phyloP scores from a whole-genome alignment of 2,113 vertebrate species.

The Phoenicopterus ruber region DNA sequence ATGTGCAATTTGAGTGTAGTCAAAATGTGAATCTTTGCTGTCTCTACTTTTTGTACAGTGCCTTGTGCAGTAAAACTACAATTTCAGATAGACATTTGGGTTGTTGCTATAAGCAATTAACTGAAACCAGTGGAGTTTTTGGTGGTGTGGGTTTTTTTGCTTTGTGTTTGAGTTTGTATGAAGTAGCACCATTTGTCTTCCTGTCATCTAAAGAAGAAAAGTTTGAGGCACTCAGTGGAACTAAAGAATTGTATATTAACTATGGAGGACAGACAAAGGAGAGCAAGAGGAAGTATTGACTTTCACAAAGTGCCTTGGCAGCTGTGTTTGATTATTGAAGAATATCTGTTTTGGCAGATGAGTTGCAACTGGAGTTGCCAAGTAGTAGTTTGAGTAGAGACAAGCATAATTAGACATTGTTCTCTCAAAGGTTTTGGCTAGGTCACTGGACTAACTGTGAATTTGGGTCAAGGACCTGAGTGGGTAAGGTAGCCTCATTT shows the following conservation, averaged over 20 bases:
- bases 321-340: conserved; percentile 1
- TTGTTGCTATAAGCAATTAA: neutral
- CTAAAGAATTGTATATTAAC: neutral
- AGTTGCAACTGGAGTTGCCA: conserved; percentile 51
- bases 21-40: neutral
- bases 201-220: neutral
- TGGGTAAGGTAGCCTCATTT: conserved; percentile 54
- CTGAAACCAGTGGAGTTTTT: fast-evolving
- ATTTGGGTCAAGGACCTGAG: conserved; percentile 70
- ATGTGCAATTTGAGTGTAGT: neutral
- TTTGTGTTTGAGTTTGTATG: neutral
- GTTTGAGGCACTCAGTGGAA: neutral
- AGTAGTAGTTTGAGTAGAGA: conserved; percentile 23
- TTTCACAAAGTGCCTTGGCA: conserved; percentile 13
- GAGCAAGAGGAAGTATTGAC: neutral
- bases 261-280: neutral
- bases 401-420: conserved; percentile 60
- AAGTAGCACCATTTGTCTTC: neutral
- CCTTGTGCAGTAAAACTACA: neutral
- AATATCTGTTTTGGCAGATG: conserved; percentile 39
- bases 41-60: neutral
- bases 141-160: neutral
- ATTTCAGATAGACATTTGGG: neutral
- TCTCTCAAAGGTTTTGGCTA: conserved; percentile 37
- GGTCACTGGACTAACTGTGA: conserved; percentile 56